Conservation (phyloP, 2,888 invertebrate genomes). For the Aphodius granarius region DNA sequence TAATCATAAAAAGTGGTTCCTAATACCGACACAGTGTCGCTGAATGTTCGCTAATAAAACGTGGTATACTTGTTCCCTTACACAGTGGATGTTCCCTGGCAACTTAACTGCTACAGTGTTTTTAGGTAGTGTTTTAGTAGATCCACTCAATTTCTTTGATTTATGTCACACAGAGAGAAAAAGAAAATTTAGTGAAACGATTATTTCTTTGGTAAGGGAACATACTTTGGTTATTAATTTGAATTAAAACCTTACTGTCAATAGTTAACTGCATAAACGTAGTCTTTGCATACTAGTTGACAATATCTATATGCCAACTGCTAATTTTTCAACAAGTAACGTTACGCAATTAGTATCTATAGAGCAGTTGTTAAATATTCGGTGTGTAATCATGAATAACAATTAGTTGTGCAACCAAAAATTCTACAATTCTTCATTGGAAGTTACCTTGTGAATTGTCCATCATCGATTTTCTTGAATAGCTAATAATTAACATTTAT, state of each 20-base stretch:
- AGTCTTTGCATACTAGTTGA: too few relatives aligned
- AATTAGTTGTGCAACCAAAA: not conserved
- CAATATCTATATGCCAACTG: too few relatives aligned
- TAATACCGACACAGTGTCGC: not conserved
- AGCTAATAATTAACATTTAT: not conserved
- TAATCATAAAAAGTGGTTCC: not conserved
- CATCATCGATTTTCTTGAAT: not conserved
- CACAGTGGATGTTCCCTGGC: not conserved
- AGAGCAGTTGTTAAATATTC: not conserved
- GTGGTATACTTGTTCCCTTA: not conserved
- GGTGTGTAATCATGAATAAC: not conserved
- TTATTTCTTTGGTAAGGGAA: too few relatives aligned
- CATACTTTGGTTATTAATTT: too few relatives aligned
- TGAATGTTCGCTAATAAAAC: not conserved
- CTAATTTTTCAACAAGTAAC: not conserved
- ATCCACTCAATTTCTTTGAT: too few relatives aligned
- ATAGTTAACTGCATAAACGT: too few relatives aligned
- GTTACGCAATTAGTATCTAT: not conserved
- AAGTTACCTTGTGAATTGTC: not conserved
- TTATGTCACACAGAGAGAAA: too few relatives aligned
- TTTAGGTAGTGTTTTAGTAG: too few relatives aligned
- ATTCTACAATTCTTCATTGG: not conserved
- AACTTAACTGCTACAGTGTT: not conserved
- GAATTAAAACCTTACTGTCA: too few relatives aligned
- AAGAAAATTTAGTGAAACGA: too few relatives aligned